Conservation (phyloP, 2,797 vertebrate genomes). For the Knipowitschia caucasica region DNA sequence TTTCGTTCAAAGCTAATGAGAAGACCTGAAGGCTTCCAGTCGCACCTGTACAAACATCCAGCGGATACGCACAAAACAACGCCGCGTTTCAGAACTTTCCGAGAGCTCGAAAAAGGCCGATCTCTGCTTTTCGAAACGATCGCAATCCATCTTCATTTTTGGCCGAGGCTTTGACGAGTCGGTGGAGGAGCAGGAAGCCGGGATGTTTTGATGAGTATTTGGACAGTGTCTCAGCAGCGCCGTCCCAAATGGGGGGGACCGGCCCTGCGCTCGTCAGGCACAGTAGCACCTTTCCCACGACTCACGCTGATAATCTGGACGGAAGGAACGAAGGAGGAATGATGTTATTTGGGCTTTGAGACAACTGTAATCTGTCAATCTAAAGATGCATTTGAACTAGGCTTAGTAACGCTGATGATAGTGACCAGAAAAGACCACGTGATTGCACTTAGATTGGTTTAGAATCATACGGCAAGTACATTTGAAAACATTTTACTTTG, state of each 20-base stretch:
- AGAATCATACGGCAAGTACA: no score
- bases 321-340: constrained; percentile 1
- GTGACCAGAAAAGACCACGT: no score
- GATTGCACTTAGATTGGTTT: no score
- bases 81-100: constrained; percentile 10
- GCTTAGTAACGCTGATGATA: not conserved
- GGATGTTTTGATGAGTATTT: constrained; percentile 51
- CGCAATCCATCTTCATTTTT: constrained; percentile 59
- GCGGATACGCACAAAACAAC: constrained; percentile 34
- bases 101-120: constrained; percentile 38
- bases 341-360: not conserved
- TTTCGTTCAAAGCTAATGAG: constrained; percentile 48
- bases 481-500: no score
- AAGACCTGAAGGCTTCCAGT: constrained; percentile 38
- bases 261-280: constrained; percentile 42
- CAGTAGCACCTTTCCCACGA: constrained; percentile 35
- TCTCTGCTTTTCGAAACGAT: constrained; percentile 51
- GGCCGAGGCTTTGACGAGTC: constrained; percentile 36
- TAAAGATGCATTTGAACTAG: not conserved
- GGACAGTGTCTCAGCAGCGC: constrained; percentile 34
- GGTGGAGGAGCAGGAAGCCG: constrained; percentile 37
- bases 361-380: constrained; percentile 54
- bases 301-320: constrained; percentile 18
- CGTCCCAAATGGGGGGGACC: constrained; percentile 29
- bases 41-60: constrained; percentile 65